phyloP scores from a whole-genome alignment of 2,888 invertebrate species.

The Timema podura region DNA sequence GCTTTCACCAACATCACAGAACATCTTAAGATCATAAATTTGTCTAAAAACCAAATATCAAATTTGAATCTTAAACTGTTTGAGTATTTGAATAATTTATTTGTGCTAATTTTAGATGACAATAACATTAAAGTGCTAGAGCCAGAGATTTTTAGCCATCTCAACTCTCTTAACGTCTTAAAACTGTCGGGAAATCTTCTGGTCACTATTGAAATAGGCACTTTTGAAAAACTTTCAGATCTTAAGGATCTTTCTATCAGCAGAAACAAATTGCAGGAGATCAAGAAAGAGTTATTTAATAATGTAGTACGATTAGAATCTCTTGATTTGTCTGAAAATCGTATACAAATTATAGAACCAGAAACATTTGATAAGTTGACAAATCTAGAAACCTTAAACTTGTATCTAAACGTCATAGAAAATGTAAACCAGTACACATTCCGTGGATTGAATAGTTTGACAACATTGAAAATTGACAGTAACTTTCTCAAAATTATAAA shows the following conservation, averaged over 20 bases:
- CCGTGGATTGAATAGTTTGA: neutral
- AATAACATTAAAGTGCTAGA: neutral
- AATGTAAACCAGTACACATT: neutral
- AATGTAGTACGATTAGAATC: neutral
- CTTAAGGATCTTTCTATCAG: neutral
- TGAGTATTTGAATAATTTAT: neutral
- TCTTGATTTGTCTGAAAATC: neutral
- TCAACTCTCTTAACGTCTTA: no score
- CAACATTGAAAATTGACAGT: neutral
- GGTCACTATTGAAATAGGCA: neutral
- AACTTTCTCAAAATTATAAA: neutral
- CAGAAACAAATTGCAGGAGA: constrained; percentile 7
- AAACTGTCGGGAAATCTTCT: neutral
- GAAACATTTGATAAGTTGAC: neutral
- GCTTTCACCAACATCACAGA: neutral
- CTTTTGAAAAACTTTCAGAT: neutral
- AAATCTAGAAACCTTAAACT: neutral
- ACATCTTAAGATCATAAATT: neutral
- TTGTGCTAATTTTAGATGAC: neutral
- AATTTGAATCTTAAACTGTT: neutral
- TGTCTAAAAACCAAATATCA: neutral
- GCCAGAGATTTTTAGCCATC: neutral
- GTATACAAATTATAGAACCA: neutral
- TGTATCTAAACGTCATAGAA: neutral
- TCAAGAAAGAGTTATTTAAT: neutral